Percentiles rank a stretch among this genome's conserved stretches.
These are phyloP conservation scores for Oncorhynchus keta DNA, from an alignment of 2,113 vertebrate species.

Conservation along the genomic window DNA sequence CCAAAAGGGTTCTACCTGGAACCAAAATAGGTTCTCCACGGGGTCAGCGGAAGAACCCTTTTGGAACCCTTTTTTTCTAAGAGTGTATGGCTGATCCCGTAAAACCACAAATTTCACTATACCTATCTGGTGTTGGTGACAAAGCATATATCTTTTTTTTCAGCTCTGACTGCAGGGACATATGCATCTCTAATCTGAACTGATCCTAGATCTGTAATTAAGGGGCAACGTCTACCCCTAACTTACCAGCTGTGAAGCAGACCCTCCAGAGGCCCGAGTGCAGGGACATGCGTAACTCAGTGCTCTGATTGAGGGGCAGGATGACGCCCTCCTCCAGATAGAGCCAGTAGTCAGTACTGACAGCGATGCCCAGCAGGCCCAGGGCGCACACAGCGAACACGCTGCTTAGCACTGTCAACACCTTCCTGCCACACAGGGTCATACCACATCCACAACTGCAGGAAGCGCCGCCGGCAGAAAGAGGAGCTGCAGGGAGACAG, in stretches of 20 bases:
- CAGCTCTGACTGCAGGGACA: too few relatives aligned
- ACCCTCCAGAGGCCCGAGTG: conserved; percentile 95
- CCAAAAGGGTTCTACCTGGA: too few relatives aligned
- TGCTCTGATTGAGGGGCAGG: conserved; percentile 89
- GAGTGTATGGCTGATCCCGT: too few relatives aligned
- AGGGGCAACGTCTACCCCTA: too few relatives aligned
- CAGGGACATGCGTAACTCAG: conserved; percentile 84
- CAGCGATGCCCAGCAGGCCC: conserved; percentile 88
- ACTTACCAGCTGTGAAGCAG: conserved; percentile 89
- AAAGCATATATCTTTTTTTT: too few relatives aligned
- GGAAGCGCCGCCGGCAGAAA: conserved; percentile 50
- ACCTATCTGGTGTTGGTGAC: too few relatives aligned
- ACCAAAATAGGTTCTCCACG: too few relatives aligned
- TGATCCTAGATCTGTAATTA: not conserved
- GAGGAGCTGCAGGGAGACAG: conserved; percentile 39
- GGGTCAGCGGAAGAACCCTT: too few relatives aligned
- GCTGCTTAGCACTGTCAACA: conserved; percentile 92
- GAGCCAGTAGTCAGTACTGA: conserved; percentile 97
- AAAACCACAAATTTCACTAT: too few relatives aligned
- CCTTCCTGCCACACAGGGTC: conserved; percentile 88
- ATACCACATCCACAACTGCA: conserved; percentile 69
- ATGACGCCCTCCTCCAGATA: conserved; percentile 92
- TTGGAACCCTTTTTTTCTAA: too few relatives aligned
- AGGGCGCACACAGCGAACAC: conserved; percentile 89
- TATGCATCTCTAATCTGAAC: too few relatives aligned